Conservation (phyloP, 1,140 invertebrate species). For the Nephotettix cincticeps region DNA sequence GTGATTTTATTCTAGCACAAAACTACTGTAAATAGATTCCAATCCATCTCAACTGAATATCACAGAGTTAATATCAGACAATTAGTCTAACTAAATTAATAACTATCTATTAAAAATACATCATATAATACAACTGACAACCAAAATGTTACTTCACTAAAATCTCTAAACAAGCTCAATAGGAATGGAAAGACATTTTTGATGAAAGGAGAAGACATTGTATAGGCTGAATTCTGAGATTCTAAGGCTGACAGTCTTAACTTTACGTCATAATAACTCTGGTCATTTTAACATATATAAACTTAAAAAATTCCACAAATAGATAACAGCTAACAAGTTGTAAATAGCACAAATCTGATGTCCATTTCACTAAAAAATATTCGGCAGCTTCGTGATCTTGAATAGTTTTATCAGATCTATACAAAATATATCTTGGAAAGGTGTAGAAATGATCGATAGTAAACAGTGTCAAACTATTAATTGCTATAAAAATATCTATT, state of each 20-base stretch:
- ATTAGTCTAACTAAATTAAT: constrained; percentile 17
- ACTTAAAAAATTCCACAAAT: background rate
- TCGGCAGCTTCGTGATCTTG: too few relatives aligned
- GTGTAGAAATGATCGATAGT: too few relatives aligned
- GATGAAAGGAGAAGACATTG: background rate
- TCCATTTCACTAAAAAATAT: too few relatives aligned
- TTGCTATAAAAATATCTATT: too few relatives aligned
- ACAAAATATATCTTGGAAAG: too few relatives aligned
- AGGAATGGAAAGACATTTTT: background rate
- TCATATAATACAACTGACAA: background rate
- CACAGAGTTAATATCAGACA: constrained; percentile 22
- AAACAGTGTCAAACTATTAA: too few relatives aligned
- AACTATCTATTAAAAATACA: background rate
- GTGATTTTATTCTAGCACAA: constrained; percentile 9
- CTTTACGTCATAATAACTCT: background rate
- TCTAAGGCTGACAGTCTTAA: too few relatives aligned
- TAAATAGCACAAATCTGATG: too few relatives aligned
- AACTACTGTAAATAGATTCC: constrained; percentile 2
- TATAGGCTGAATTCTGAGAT: background rate
- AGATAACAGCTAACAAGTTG: background rate
- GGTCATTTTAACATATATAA: background rate
- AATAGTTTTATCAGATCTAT: too few relatives aligned
- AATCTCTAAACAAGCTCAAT: background rate
- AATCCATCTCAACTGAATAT: constrained; percentile 12
- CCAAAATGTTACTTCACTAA: background rate